Evolutionary conservation across 92 coral and sea anemone genomes (phyloP), one percentile per base, ranked within the genome.

Genomic region (Epizoanthus illoricatus): DNA sequence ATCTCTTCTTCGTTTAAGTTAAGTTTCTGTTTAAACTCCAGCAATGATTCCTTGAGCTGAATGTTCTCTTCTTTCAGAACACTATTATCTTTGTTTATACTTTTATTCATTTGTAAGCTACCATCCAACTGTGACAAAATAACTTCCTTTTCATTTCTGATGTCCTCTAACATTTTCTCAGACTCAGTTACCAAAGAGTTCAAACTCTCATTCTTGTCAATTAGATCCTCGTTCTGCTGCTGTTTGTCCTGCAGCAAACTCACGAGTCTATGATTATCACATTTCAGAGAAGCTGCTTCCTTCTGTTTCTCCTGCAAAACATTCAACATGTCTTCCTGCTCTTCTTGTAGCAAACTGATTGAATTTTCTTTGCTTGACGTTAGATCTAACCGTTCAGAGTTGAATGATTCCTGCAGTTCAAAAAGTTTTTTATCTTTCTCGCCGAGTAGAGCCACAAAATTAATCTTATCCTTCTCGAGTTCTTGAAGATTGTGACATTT

Each of bases 321-420:
- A 61, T 87, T 88, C 20, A 83, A 82, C 40, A 88, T 87, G 63
- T 85, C 93, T 41, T 88, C 83, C n/a, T 91, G 94, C 21, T 94
- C 91, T 2, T 79, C 89, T 59, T 87, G 94, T 21, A 96, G 87
- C 71, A 92, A 63, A 39, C 82, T 87, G 15, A 87, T 69, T 15
- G 90, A 92, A 55, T 88, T 72, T 56, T 96, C 93, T 24, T 86
- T 91, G 4, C 85, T 84, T 10, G 86, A 62, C 10, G 94, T 75
- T 7, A 93, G 84, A 5, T 93, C 97, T 41, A 86, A 54, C 73
- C 89, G 75, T 80, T 91, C 98, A 10, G 92, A 86, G 23, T 93
- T 93, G 70, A 85, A 90, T 28, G 91, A 79, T 28, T 93, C 98
- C 75, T 96, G 94, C n/a, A 96, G 85, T 64, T 96, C 98, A n/a